phyloP scores from a whole-genome alignment of 2,113 vertebrate genomes.

The Pagrus major region DNA sequence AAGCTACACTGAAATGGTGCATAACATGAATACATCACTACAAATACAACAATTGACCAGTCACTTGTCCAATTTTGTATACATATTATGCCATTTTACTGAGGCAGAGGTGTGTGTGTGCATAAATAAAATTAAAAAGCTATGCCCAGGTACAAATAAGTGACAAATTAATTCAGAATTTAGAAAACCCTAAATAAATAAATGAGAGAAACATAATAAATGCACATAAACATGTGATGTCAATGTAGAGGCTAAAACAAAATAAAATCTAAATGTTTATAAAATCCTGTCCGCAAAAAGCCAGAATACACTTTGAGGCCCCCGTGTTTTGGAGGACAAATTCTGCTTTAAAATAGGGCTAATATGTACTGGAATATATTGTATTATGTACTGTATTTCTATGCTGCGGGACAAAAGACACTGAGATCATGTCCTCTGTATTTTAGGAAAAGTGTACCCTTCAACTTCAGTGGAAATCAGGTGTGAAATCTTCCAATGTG shows the following conservation, averaged over 20 bases:
- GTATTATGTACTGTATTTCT: too few species aligned
- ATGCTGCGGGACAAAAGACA: not conserved
- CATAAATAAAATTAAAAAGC: not conserved
- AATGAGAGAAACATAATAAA: not conserved
- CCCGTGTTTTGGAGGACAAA: too few species aligned
- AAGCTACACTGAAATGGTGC: not conserved
- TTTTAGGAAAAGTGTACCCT: not conserved
- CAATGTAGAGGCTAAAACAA: too few species aligned
- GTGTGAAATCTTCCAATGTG: not conserved
- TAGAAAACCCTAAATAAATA: not conserved
- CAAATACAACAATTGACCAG: too few species aligned
- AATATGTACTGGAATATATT: too few species aligned
- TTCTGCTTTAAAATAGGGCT: not conserved
- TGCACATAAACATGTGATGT: too few species aligned
- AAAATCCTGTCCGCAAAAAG: not conserved
- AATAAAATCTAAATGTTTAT: too few species aligned
- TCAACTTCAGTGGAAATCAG: not conserved
- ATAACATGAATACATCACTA: not conserved
- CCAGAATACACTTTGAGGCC: not conserved
- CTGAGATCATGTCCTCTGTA: not conserved
- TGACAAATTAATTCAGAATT: not conserved
- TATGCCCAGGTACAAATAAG: not conserved
- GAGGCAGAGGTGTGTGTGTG: too few species aligned
- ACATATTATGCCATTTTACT: not conserved
- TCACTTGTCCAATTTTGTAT: not conserved